Conservation (phyloP, 2,797 vertebrate genomes). For the Tolypeutes matacus region DNA sequence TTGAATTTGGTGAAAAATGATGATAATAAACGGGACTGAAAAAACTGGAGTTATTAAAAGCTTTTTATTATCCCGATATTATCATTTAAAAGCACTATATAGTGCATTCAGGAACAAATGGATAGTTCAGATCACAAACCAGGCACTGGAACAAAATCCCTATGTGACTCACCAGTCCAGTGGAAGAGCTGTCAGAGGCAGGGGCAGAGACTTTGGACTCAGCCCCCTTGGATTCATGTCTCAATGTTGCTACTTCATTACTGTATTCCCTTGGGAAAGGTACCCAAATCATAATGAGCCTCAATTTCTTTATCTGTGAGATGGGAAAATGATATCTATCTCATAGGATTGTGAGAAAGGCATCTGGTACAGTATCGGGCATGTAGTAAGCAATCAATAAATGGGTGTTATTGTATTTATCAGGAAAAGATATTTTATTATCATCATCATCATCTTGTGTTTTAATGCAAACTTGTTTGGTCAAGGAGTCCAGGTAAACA, state of each 20-base stretch:
- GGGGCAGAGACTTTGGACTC: background rate
- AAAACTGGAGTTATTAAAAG: background rate
- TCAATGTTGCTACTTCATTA: background rate
- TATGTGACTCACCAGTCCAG: background rate
- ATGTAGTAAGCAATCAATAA: background rate
- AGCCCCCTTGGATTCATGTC: background rate
- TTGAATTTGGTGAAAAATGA: background rate
- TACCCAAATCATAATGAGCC: background rate
- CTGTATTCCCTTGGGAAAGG: background rate
- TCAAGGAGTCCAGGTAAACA: background rate
- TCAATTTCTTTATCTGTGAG: background rate
- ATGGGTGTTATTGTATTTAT: background rate
- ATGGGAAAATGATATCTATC: background rate
- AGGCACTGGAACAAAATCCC: background rate
- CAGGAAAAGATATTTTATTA: background rate
- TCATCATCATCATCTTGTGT: background rate
- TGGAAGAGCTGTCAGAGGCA: background rate
- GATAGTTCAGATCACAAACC: background rate
- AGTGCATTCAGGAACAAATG: background rate
- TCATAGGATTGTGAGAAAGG: background rate
- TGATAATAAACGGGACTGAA: background rate
- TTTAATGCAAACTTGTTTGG: background rate
- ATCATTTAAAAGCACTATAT: constrained; percentile 1
- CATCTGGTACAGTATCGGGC: background rate
- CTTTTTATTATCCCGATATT: constrained; percentile 11